Conservation (phyloP, 2,113 vertebrate genomes). For the Tringa solitaria region DNA sequence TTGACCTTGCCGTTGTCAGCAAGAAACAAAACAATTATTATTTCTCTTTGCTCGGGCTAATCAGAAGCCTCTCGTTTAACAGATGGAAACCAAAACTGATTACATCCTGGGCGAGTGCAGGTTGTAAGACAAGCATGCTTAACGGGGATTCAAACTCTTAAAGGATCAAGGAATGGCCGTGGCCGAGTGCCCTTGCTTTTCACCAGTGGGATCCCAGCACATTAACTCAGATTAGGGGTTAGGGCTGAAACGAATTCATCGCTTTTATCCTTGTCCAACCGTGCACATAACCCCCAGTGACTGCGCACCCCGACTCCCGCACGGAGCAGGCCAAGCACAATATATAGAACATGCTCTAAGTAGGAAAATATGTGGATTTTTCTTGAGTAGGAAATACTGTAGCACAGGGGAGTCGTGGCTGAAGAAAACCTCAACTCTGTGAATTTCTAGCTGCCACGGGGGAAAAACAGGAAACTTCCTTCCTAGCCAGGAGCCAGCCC, state of each 20-base stretch:
- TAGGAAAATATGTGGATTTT: not conserved
- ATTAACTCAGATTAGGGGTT: constrained; percentile 45
- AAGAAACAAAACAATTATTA: not conserved
- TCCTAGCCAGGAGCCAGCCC: not conserved
- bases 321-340: not conserved
- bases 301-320: rapidly evolving
- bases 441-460: rapidly evolving
- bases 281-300: not conserved
- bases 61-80: not conserved
- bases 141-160: constrained; percentile 56
- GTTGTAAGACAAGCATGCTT: constrained; percentile 44
- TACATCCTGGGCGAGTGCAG: not conserved
- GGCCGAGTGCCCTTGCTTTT: constrained; percentile 52
- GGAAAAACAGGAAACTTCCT: not conserved
- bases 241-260: constrained; percentile 2
- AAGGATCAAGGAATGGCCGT: constrained; percentile 32
- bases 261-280: not conserved
- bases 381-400: not conserved
- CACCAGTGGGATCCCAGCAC: constrained; percentile 35
- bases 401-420: not conserved
- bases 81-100: constrained; percentile 43
- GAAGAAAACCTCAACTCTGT: not conserved
- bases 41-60: not conserved
- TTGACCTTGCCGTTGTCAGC: not conserved
- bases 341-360: rapidly evolving